A percentile compares a stretch with the other conserved stretches of the same genome.
Evolutionary conservation across 1,140 invertebrate genomes (phyloP).

Genomic region (Caenorhabditis latens): DNA sequence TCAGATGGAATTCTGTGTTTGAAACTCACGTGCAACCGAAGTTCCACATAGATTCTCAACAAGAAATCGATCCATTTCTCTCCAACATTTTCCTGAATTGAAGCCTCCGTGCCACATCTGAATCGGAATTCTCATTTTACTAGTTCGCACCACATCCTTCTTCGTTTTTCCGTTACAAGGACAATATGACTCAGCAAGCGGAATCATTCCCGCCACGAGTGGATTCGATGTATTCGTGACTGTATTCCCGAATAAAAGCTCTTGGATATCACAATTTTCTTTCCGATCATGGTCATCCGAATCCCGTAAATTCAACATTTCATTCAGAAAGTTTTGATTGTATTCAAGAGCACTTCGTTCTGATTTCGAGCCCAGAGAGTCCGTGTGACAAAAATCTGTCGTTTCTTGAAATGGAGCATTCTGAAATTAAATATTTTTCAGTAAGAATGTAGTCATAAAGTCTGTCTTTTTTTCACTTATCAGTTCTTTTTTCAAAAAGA

Average conservation of each 20-base stretch:
- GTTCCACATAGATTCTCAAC: conserved; percentile 1
- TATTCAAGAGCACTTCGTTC: background rate
- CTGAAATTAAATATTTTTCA: too few relatives aligned
- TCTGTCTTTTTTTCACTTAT: too few relatives aligned
- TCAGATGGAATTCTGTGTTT: too few relatives aligned
- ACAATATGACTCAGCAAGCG: background rate
- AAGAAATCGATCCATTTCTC: background rate
- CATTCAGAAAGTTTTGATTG: background rate
- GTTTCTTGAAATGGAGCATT: too few relatives aligned
- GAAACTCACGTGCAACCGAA: background rate
- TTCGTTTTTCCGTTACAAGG: background rate
- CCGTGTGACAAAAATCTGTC: too few relatives aligned
- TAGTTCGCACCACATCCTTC: background rate
- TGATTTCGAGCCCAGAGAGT: too few relatives aligned
- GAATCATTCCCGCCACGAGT: background rate
- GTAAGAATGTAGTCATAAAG: too few relatives aligned
- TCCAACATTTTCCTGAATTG: conserved; percentile 1
- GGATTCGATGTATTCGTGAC: background rate
- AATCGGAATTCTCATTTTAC: background rate
- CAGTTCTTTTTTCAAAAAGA: too few relatives aligned
- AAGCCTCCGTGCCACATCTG: conserved; percentile 26
- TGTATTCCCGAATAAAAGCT: background rate
- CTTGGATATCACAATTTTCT: background rate
- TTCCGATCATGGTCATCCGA: too few relatives aligned
- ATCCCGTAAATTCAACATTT: background rate